Conservation (phyloP, 2,113 vertebrate species). For the Beaufortia kweichowensis region DNA sequence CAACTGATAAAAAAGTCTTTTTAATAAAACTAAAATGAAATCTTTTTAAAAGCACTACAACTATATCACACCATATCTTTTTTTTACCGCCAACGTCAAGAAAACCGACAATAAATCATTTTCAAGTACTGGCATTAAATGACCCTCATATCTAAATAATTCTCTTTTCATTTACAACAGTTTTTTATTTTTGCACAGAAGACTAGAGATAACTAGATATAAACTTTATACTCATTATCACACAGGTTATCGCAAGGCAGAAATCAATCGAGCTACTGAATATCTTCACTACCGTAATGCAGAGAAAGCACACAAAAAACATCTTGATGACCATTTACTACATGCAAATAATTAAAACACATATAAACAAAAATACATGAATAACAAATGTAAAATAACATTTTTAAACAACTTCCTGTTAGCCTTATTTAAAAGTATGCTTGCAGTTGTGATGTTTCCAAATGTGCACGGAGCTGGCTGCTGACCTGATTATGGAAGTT, state of each 20-base stretch:
- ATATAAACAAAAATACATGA: background rate
- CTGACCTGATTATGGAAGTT: conserved; percentile 2
- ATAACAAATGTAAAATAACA: background rate
- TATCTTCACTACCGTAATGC: too few relatives aligned
- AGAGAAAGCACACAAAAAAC: too few relatives aligned
- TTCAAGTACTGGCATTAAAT: background rate
- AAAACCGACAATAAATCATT: background rate
- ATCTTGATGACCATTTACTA: background rate
- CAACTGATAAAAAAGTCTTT: conserved; percentile 5
- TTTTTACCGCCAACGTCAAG: conserved; percentile 16
- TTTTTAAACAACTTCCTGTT: background rate
- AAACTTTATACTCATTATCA: background rate
- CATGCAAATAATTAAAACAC: background rate
- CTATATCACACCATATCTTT: background rate
- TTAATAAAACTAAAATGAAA: conserved; percentile 12
- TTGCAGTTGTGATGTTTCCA: too few relatives aligned
- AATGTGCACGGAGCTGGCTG: background rate
- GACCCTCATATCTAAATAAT: background rate
- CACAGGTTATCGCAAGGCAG: background rate
- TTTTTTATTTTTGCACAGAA: background rate
- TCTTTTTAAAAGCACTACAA: conserved; percentile 8
- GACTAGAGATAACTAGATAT: background rate
- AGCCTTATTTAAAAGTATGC: background rate
- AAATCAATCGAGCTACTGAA: background rate
- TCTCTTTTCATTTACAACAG: background rate